A percentile compares a stretch with the other conserved stretches of the same genome.
phyloP scores from a whole-genome alignment of 2,888 invertebrate species.

The Syrista parreyssii region DNA sequence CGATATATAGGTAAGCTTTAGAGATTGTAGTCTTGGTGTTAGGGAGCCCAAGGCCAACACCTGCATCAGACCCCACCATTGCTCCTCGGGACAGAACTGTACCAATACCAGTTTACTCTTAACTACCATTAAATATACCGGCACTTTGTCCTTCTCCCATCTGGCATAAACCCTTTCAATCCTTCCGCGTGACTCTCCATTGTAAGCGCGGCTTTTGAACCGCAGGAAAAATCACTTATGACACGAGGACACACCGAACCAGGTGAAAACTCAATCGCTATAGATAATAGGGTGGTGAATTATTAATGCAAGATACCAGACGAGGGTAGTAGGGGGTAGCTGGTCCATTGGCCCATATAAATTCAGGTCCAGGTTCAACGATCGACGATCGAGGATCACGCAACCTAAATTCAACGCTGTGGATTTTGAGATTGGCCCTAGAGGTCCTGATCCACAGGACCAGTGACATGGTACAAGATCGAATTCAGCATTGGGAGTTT shows the following conservation, averaged over 20 bases:
- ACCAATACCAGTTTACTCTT: conserved; percentile 45
- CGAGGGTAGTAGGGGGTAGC: no score
- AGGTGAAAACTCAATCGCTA: neutral
- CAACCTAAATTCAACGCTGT: neutral
- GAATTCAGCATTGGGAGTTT: conserved; percentile 17
- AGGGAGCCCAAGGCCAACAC: conserved; percentile 63
- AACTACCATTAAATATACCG: conserved; percentile 48
- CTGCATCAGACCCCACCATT: conserved; percentile 56
- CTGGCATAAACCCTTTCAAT: neutral
- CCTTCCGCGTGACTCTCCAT: neutral
- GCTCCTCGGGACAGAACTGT: conserved; percentile 42
- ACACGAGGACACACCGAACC: neutral
- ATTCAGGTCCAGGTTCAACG: neutral
- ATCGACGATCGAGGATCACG: neutral
- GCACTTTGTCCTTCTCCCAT: conserved; percentile 42
- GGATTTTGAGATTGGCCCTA: neutral
- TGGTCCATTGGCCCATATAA: neutral
- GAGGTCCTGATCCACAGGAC: neutral
- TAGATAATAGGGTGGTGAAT: neutral
- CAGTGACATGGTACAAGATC: neutral
- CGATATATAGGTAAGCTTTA: conserved; percentile 41
- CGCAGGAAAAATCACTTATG: neutral
- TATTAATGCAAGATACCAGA: neutral
- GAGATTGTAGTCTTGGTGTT: conserved; percentile 60
- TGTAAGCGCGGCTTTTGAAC: neutral